Evolutionary conservation across 2,888 invertebrate species (phyloP).

Genomic region (Drosophila tanythrix): DNA sequence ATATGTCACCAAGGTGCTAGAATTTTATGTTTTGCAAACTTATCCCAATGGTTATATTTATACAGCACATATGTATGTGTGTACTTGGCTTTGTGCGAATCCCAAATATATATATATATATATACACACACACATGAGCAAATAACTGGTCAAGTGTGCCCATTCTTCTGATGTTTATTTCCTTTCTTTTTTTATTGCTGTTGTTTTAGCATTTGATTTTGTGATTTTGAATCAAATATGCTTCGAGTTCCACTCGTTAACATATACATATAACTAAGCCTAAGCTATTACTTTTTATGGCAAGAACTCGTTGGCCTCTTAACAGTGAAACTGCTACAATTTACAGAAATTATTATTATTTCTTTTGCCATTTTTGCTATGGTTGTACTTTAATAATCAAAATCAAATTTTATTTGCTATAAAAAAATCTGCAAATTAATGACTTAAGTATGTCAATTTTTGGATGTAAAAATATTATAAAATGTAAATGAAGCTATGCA

Average conservation of each 20-base stretch:
- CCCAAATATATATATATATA: slow-evolving; percentile 3
- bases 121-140: slow-evolving; percentile 1
- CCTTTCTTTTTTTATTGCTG: slow-evolving; percentile 1
- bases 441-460: neutral
- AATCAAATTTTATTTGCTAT: neutral
- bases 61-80: neutral
- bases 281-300: neutral
- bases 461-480: neutral
- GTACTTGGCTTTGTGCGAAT: slow-evolving; percentile 21
- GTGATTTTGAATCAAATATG: neutral
- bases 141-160: slow-evolving; percentile 20
- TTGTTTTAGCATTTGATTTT: slow-evolving; percentile 3
- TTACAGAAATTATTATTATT: neutral
- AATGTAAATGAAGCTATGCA: neutral
- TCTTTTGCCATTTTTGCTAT: neutral
- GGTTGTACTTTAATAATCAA: neutral
- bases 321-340: neutral
- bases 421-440: neutral
- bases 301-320: neutral
- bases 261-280: neutral
- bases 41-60: slow-evolving; percentile 5
- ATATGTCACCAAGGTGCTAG: slow-evolving; percentile 76
- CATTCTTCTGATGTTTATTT: slow-evolving; percentile 13
- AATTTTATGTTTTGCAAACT: slow-evolving; percentile 26
- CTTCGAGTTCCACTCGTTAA: neutral